phyloP scores from a whole-genome alignment of 2,797 vertebrate species.

The Thamnophis elegans region DNA sequence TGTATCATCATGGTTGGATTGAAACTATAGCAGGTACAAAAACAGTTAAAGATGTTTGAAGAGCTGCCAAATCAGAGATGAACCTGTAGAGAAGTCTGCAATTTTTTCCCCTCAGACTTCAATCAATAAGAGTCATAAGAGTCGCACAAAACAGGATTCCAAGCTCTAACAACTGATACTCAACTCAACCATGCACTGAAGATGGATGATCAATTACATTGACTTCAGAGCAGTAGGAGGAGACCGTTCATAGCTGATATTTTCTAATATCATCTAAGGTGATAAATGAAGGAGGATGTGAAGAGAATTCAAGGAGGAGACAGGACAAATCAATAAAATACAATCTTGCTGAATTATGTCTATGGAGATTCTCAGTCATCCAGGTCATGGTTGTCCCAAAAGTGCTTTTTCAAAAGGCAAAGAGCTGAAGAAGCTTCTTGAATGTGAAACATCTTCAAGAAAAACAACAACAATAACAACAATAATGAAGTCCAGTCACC shows the following conservation, averaged over 20 bases:
- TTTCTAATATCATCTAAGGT: constrained; percentile 13
- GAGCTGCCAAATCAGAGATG: background rate
- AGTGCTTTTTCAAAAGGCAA: background rate
- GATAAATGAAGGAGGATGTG: constrained; percentile 4
- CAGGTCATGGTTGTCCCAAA: background rate
- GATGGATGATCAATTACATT: constrained; percentile 33
- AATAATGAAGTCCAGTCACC: background rate
- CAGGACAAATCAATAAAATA: constrained; percentile 12
- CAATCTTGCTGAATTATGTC: constrained; percentile 1
- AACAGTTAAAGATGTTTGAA: background rate
- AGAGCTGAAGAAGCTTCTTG: background rate
- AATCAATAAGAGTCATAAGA: background rate
- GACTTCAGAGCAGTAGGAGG: constrained; percentile 47
- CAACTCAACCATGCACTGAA: constrained; percentile 34
- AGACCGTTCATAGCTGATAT: constrained; percentile 26
- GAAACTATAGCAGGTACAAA: background rate
- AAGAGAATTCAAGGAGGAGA: background rate
- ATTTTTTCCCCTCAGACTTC: constrained; percentile 14
- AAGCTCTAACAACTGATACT: constrained; percentile 32
- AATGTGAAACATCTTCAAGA: background rate
- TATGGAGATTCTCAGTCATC: background rate
- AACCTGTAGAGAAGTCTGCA: background rate
- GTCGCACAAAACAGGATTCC: constrained; percentile 26
- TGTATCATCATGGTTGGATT: background rate
- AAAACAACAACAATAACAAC: background rate